Conservation (phyloP, 92 coral and sea anemone species). For the Palythoa grandiflora region DNA sequence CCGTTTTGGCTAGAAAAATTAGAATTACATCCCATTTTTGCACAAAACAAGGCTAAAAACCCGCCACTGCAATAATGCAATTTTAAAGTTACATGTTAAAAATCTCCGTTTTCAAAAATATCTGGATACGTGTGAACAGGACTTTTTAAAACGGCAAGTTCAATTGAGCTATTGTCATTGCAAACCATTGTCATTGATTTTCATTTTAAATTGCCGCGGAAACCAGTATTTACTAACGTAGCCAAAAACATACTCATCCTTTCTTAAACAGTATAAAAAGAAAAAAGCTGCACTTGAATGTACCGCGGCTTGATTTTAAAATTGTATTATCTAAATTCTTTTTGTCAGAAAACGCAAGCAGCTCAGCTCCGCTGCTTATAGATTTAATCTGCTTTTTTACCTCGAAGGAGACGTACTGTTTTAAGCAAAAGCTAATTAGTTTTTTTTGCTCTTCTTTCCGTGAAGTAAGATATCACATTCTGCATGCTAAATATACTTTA, state of each 20-base stretch:
- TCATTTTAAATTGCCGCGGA: neutral
- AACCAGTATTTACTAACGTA: neutral
- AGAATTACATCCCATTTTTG: no score
- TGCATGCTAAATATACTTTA: no score
- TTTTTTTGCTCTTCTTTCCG: no score
- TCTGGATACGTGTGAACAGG: no score
- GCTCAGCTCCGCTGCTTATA: neutral
- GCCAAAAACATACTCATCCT: neutral
- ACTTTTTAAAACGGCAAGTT: no score
- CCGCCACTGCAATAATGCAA: no score
- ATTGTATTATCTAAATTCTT: neutral
- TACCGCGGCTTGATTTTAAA: neutral
- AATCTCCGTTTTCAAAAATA: no score
- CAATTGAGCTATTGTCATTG: neutral
- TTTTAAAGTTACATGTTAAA: no score
- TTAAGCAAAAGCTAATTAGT: no score
- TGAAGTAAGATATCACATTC: no score
- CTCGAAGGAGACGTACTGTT: neutral
- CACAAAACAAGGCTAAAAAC: no score
- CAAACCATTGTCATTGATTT: neutral
- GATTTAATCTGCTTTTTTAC: neutral
- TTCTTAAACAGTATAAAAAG: neutral
- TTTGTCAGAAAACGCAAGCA: neutral
- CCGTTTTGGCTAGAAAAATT: no score
- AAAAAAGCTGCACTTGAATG: slow-evolving; percentile 4